Evolutionary conservation across 2,797 vertebrate species (phyloP).

Genomic region (Syngnathus acus): DNA sequence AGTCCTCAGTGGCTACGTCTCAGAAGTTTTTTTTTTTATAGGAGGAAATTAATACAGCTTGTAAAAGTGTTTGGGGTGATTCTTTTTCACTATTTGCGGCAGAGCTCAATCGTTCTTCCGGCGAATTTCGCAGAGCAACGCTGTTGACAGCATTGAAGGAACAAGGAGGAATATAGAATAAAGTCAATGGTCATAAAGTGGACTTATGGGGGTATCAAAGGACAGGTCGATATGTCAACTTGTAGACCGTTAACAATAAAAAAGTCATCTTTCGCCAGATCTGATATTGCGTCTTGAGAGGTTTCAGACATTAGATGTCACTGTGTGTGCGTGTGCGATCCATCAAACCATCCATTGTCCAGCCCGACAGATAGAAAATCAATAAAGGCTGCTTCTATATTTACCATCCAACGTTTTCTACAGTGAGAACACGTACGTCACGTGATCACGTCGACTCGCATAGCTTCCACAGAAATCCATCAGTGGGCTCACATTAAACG

Average conservation of each 20-base stretch:
- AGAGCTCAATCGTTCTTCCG: neutral
- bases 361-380: slow-evolving; percentile 40
- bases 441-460: neutral
- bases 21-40: neutral
- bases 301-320: neutral
- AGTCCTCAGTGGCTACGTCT: neutral
- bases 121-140: neutral
- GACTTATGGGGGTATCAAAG: neutral
- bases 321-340: neutral
- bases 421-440: neutral
- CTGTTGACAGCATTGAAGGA: neutral
- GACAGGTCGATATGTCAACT: neutral
- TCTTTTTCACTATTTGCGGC: neutral
- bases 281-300: neutral
- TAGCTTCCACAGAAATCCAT: neutral
- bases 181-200: neutral
- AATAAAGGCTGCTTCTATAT: slow-evolving; percentile 17
- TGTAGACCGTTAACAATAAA: neutral
- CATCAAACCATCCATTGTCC: slow-evolving; percentile 17
- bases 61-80: neutral
- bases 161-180: neutral
- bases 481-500: neutral
- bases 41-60: neutral
- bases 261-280: slow-evolving; percentile 1
- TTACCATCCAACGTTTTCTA: neutral